phyloP scores from a whole-genome alignment of 2,888 invertebrate genomes.

The Branchipolynoe longqiensis region DNA sequence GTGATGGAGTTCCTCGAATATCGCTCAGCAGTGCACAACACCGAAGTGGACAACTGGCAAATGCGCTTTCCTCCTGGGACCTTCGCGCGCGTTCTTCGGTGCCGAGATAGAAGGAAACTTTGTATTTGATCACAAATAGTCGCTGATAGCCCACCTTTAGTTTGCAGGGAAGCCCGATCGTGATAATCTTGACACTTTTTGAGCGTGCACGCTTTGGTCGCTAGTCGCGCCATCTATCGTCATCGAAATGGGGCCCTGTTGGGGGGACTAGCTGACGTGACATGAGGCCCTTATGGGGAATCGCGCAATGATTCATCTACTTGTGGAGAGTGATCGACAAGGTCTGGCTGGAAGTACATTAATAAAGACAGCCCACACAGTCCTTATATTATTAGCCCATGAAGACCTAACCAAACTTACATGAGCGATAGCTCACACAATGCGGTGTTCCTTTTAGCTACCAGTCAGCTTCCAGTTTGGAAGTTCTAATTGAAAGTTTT shows the following conservation, averaged over 20 bases:
- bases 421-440: too few relatives aligned
- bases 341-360: too few relatives aligned
- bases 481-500: too few relatives aligned
- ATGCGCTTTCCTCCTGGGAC: not conserved
- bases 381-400: too few relatives aligned
- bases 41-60: not conserved
- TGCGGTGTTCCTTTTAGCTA: too few relatives aligned
- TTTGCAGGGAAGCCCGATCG: not conserved
- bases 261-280: too few relatives aligned
- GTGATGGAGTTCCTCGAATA: constrained; percentile 44
- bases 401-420: too few relatives aligned
- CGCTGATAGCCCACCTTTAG: constrained; percentile 17
- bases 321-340: too few relatives aligned
- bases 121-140: not conserved
- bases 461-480: too few relatives aligned
- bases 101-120: not conserved
- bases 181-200: constrained; percentile 34
- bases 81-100: constrained; percentile 17
- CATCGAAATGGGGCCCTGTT: not conserved
- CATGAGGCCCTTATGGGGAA: too few relatives aligned
- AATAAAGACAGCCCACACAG: too few relatives aligned
- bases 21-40: constrained; percentile 25
- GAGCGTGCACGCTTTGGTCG: constrained; percentile 36
- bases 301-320: too few relatives aligned
- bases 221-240: constrained; percentile 30